Evolutionary conservation across 2,888 invertebrate genomes (phyloP).

Genomic region (Campopleginae sp.): DNA sequence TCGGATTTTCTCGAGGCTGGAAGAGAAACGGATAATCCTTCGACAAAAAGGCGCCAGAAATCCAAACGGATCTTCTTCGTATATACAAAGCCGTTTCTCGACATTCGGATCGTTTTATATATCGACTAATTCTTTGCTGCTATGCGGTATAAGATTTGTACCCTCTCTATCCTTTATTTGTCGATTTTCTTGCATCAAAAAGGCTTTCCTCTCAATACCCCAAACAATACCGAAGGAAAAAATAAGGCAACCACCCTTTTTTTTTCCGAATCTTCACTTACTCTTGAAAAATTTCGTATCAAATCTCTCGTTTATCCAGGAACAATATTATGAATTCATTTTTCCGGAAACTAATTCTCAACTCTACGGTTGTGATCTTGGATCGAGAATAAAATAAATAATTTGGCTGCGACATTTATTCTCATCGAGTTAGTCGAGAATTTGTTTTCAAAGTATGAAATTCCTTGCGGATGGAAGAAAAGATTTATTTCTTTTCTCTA

Average conservation of each 20-base stretch:
- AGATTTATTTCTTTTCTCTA: background rate
- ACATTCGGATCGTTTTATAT: constrained; percentile 13
- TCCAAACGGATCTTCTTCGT: constrained; percentile 30
- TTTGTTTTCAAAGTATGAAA: too few relatives aligned
- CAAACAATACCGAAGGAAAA: background rate
- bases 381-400: background rate
- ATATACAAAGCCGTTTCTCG: constrained; percentile 23
- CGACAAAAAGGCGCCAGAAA: constrained; percentile 57
- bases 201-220: background rate
- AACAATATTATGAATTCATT: background rate
- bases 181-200: constrained; percentile 5
- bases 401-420: background rate
- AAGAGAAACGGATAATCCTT: constrained; percentile 59
- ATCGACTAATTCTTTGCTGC: constrained; percentile 22
- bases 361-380: background rate
- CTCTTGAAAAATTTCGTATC: background rate
- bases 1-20: constrained; percentile 21
- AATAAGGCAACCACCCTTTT: background rate
- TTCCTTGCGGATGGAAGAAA: background rate
- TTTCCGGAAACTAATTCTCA: background rate
- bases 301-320: background rate
- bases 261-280: background rate
- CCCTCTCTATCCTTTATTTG: background rate
- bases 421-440: background rate
- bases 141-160: background rate